phyloP scores from a whole-genome alignment of 2,797 vertebrate species.

The Parambassis ranga region DNA sequence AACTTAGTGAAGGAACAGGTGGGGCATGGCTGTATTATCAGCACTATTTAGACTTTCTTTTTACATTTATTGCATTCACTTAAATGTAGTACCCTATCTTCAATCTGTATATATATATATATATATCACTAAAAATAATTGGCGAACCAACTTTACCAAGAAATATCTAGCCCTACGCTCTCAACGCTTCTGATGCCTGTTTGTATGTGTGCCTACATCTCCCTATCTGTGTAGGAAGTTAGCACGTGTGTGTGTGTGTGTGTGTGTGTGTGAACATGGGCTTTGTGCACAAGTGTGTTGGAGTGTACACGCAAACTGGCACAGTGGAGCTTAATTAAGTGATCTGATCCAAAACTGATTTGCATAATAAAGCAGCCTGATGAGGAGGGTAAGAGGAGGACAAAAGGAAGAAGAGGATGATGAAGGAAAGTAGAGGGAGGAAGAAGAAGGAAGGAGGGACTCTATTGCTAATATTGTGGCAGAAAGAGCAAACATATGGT shows the following conservation, averaged over 20 bases:
- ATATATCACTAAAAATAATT: too few relatives aligned
- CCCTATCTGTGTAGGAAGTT: slow-evolving; percentile 16
- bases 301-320: slow-evolving; percentile 21
- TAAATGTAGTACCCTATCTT: too few relatives aligned
- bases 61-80: too few relatives aligned
- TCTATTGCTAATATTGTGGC: not conserved
- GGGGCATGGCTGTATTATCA: not conserved
- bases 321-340: slow-evolving; percentile 70
- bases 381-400: slow-evolving; percentile 53
- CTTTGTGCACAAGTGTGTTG: not conserved
- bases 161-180: too few relatives aligned
- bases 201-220: not conserved
- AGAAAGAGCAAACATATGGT: not conserved
- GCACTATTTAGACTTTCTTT: not conserved
- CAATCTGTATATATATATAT: too few relatives aligned
- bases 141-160: too few relatives aligned
- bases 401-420: slow-evolving; percentile 40
- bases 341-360: slow-evolving; percentile 72
- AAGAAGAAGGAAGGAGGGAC: not conserved
- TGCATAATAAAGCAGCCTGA: slow-evolving; percentile 71
- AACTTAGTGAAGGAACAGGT: not conserved
- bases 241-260: not conserved
- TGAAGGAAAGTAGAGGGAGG: slow-evolving; percentile 22
- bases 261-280: not conserved
- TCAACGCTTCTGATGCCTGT: slow-evolving; percentile 59